phyloP scores from a whole-genome alignment of 1,140 invertebrate genomes.

The Potamilus streckersoni region DNA sequence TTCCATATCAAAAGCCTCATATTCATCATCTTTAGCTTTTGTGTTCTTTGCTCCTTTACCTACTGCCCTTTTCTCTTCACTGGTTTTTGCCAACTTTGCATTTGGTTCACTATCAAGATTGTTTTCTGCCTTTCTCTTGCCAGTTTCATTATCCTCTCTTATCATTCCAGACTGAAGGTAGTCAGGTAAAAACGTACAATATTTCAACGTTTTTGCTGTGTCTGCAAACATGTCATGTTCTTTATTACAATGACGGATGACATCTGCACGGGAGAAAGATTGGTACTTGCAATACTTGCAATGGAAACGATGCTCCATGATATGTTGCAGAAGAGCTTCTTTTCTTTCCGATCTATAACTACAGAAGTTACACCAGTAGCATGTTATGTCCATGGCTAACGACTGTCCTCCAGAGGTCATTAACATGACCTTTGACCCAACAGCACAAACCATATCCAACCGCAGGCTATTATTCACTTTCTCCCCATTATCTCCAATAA shows the following conservation, averaged over 20 bases:
- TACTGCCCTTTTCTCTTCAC: constrained; percentile 21
- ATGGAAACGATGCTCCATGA: constrained; percentile 56
- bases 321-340: constrained; percentile 45
- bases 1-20: constrained; percentile 48
- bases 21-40: constrained; percentile 29
- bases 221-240: constrained; percentile 46
- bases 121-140: constrained; percentile 27
- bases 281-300: constrained; percentile 58
- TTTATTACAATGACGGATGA: constrained; percentile 49
- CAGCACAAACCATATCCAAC: constrained; percentile 57
- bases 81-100: constrained; percentile 15
- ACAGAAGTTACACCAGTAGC: constrained; percentile 64
- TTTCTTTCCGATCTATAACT: constrained; percentile 49
- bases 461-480: constrained; percentile 39
- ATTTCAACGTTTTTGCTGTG: constrained; percentile 44
- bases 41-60: no score
- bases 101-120: constrained; percentile 14
- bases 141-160: constrained; percentile 19
- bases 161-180: constrained; percentile 26
- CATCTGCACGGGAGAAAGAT: constrained; percentile 57
- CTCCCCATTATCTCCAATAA: constrained; percentile 35
- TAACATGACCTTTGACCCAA: constrained; percentile 45
- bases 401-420: constrained; percentile 35
- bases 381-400: constrained; percentile 46
- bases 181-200: constrained; percentile 53